Conservation (phyloP, 2,888 invertebrate genomes). For the Tanytarsus gracilentus region DNA sequence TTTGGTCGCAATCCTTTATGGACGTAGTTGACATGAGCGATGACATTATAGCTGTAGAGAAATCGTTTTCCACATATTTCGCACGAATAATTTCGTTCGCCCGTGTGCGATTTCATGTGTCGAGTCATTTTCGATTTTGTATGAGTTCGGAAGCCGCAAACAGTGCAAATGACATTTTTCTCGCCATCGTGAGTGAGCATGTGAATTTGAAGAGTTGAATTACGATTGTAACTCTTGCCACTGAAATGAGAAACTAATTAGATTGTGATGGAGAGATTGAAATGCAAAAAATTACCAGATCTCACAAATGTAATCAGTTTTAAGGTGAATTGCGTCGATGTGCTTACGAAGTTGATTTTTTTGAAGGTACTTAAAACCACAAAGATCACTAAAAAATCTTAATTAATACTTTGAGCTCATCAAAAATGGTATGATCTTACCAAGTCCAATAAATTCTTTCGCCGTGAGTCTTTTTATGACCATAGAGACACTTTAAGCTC, state of each 20-base stretch:
- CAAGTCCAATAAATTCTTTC: constrained; percentile 14
- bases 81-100: not conserved
- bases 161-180: constrained; percentile 19
- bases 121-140: constrained; percentile 20
- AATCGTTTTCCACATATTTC: not conserved
- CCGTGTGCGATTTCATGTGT: constrained; percentile 17
- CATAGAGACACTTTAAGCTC: constrained; percentile 7
- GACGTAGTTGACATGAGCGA: constrained; percentile 18
- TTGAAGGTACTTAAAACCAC: constrained; percentile 12
- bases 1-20: constrained; percentile 7
- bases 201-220: constrained; percentile 9
- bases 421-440: not conserved
- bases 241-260: not conserved
- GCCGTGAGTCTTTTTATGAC: constrained; percentile 8
- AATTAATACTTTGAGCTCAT: not conserved
- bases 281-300: no score
- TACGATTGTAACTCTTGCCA: constrained; percentile 11
- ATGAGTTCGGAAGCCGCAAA: constrained; percentile 16
- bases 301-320: constrained; percentile 7
- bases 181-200: constrained; percentile 9
- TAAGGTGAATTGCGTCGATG: constrained; percentile 23
- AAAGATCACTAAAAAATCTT: not conserved
- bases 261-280: no score
- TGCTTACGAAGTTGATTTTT: constrained; percentile 17
- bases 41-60: constrained; percentile 21